Evolutionary conservation across 2,113 vertebrate genomes (phyloP).

Genomic region (Scortum barcoo): DNA sequence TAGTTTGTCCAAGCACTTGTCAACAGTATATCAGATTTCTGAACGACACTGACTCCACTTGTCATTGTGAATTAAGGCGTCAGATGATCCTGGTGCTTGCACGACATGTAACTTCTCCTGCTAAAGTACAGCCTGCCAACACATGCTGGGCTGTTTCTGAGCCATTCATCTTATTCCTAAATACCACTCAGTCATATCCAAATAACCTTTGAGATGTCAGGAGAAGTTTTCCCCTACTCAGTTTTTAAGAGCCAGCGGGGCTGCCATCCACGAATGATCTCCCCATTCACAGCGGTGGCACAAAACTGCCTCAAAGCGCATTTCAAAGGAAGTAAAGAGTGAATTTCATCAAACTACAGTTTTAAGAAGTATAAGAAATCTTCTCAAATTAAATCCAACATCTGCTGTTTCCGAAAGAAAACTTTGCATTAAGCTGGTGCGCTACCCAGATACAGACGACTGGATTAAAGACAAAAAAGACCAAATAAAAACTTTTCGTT

Average conservation of each 20-base stretch:
- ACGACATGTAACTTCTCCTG: not conserved
- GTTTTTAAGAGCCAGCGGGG: not conserved
- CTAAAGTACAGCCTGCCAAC: not conserved
- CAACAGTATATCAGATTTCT: not conserved
- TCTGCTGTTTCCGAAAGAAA: not conserved
- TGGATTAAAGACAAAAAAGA: not conserved
- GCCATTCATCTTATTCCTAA: not conserved
- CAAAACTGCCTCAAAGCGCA: not conserved
- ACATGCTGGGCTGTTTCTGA: not conserved
- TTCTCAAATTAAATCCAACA: constrained; percentile 9
- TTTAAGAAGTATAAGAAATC: not conserved
- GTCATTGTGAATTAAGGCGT: not conserved
- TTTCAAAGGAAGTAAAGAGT: not conserved
- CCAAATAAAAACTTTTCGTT: not conserved
- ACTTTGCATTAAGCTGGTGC: not conserved
- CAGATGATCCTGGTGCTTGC: not conserved
- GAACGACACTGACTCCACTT: not conserved
- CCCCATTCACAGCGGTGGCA: not conserved
- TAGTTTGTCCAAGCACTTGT: constrained; percentile 9
- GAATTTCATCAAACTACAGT: not conserved
- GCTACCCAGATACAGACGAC: not conserved
- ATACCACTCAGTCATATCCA: not conserved
- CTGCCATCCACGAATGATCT: not conserved
- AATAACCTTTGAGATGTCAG: not conserved
- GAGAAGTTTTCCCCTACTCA: not conserved